Evolutionary conservation across 2,888 invertebrate species (phyloP).

Genomic region (Vesta saturnalis): DNA sequence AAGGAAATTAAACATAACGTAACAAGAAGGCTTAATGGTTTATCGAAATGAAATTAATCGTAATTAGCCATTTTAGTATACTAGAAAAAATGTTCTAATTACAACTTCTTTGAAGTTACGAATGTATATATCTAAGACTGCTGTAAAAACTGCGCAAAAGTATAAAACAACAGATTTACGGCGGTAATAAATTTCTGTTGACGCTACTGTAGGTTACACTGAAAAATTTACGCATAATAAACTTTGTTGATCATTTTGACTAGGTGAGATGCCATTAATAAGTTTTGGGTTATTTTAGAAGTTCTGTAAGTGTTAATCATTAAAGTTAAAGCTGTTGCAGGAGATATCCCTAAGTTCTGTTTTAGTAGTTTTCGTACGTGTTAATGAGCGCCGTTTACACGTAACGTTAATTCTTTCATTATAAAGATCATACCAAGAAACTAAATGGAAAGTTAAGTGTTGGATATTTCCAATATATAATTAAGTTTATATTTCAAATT

Average conservation of each 20-base stretch:
- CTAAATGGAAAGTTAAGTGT: too few species aligned
- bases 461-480: too few species aligned
- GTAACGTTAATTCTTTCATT: background rate
- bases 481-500: too few species aligned
- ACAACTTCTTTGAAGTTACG: background rate
- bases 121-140: background rate
- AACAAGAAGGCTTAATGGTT: conserved; percentile 13
- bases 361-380: background rate
- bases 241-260: conserved; percentile 1
- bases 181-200: background rate
- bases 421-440: too few species aligned
- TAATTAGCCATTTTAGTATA: too few species aligned
- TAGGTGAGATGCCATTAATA: background rate
- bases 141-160: conserved; percentile 1
- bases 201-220: background rate
- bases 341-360: background rate
- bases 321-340: background rate
- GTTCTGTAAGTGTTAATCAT: background rate
- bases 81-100: too few species aligned
- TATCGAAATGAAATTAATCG: conserved; percentile 14
- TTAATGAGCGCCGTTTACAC: background rate
- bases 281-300: background rate
- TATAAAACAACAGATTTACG: background rate
- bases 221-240: conserved; percentile 1
- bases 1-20: conserved; percentile 37